Evolutionary conservation across 2,888 invertebrate species (phyloP).

Genomic region (Bombylius major): DNA sequence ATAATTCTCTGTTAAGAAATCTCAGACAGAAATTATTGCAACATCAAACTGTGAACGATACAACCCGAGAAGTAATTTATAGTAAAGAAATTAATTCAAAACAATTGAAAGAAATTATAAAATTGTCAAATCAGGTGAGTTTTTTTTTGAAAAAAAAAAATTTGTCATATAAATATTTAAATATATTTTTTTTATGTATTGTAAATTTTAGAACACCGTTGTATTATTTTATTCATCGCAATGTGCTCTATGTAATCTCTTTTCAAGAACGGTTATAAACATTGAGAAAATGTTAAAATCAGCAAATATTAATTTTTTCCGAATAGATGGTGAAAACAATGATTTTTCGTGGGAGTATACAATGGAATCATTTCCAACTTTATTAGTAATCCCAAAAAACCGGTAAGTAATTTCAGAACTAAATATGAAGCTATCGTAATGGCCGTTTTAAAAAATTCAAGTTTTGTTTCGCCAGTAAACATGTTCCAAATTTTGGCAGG

Average conservation of each 20-base stretch:
- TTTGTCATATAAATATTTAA: too few species aligned
- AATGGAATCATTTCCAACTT: conserved; percentile 63
- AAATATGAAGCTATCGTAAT: too few species aligned
- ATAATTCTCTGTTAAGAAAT: conserved; percentile 17
- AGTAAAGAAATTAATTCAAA: conserved; percentile 52
- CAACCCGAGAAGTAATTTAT: conserved; percentile 21
- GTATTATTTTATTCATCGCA: conserved; percentile 66
- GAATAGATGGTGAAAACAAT: conserved; percentile 71
- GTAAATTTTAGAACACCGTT: conserved; percentile 49
- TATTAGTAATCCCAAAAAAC: conserved; percentile 64
- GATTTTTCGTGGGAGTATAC: conserved; percentile 69
- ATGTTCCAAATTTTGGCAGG: too few species aligned
- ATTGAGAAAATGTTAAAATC: conserved; percentile 49
- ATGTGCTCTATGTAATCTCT: conserved; percentile 61
- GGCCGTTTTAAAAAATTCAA: conserved; percentile 1
- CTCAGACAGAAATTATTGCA: conserved; percentile 18
- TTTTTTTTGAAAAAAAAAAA: background rate
- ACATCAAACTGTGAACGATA: too few species aligned
- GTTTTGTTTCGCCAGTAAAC: background rate
- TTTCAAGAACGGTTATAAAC: conserved; percentile 54
- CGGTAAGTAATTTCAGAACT: conserved; percentile 37
- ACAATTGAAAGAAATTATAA: conserved; percentile 49
- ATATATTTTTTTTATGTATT: background rate
- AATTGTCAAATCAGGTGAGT: conserved; percentile 47
- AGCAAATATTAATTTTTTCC: conserved; percentile 45